A percentile compares a stretch with the other conserved stretches of the same genome.
These are phyloP conservation scores for Rousettus madagascariensis DNA, from an alignment of 2,797 vertebrate species.

Conservation along the genomic window DNA sequence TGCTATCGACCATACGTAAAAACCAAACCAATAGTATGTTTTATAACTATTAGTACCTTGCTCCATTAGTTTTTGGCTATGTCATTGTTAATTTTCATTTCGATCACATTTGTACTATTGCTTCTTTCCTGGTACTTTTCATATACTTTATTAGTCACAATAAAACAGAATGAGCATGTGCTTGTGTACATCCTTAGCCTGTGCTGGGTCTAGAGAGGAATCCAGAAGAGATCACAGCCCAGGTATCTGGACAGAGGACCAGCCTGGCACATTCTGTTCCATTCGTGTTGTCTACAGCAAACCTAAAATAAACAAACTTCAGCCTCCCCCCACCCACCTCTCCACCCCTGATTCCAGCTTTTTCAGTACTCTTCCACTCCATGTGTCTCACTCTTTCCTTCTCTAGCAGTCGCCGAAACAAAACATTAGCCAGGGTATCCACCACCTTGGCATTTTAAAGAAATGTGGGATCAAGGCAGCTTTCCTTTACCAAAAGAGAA, in stretches of 20 bases:
- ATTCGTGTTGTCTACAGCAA: not conserved
- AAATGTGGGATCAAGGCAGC: not conserved
- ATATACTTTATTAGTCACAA: not conserved
- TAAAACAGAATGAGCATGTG: not conserved
- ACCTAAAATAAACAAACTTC: not conserved
- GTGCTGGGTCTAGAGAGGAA: not conserved
- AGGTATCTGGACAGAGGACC: not conserved
- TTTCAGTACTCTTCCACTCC: not conserved
- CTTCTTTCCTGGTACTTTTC: not conserved
- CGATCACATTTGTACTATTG: not conserved
- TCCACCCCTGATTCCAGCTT: not conserved
- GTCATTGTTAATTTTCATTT: not conserved
- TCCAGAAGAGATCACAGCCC: not conserved
- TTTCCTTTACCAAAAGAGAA: not conserved
- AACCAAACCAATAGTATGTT: not conserved
- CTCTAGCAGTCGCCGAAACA: not conserved
- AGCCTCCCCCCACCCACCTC: not conserved
- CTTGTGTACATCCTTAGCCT: not conserved
- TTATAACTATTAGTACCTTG: rapidly evolving
- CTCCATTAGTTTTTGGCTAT: not conserved
- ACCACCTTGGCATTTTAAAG: not conserved
- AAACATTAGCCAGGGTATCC: not conserved
- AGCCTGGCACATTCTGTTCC: not conserved
- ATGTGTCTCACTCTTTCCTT: not conserved
- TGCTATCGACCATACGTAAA: not conserved